phyloP scores from a whole-genome alignment of 2,888 invertebrate species.

The Drosophila putrida region DNA sequence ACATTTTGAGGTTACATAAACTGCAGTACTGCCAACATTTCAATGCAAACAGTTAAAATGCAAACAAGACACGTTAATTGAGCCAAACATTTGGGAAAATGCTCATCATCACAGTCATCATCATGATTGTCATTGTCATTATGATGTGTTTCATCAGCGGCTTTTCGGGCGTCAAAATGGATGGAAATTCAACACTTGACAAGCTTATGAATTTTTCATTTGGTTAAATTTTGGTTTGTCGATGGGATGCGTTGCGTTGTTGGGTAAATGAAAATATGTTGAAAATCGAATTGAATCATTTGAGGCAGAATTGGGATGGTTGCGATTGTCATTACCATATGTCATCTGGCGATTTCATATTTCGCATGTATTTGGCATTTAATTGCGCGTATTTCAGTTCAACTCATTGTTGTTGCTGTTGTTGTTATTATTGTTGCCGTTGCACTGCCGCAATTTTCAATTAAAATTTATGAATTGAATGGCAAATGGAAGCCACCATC shows the following conservation, averaged over 20 bases:
- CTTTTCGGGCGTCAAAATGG: slow-evolving; percentile 42
- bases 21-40: neutral
- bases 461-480: slow-evolving; percentile 76
- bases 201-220: slow-evolving; percentile 56
- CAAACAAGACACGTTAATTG: slow-evolving; percentile 31
- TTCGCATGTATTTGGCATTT: slow-evolving; percentile 63
- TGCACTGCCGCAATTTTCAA: slow-evolving; percentile 67
- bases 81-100: slow-evolving; percentile 49
- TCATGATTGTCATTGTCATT: slow-evolving; percentile 5
- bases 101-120: slow-evolving; percentile 16
- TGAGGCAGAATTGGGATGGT: slow-evolving; percentile 1
- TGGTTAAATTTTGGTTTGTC: slow-evolving; percentile 21
- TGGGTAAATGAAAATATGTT: slow-evolving; percentile 19
- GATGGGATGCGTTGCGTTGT: neutral
- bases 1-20: slow-evolving; percentile 3
- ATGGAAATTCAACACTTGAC: slow-evolving; percentile 48
- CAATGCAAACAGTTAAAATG: slow-evolving; percentile 7
- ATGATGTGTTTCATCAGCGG: slow-evolving; percentile 1
- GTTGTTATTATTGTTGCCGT: slow-evolving; percentile 2
- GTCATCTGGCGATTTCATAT: slow-evolving; percentile 42
- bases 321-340: slow-evolving; percentile 42
- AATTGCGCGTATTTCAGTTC: slow-evolving; percentile 58
- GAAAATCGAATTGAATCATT: slow-evolving; percentile 44
- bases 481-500: slow-evolving; percentile 35
- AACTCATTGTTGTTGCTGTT: slow-evolving; percentile 1